Percentiles rank a stretch among this genome's conserved stretches.
Conservation (phyloP, 2,113 vertebrate genomes). For the Albula glossodonta region DNA sequence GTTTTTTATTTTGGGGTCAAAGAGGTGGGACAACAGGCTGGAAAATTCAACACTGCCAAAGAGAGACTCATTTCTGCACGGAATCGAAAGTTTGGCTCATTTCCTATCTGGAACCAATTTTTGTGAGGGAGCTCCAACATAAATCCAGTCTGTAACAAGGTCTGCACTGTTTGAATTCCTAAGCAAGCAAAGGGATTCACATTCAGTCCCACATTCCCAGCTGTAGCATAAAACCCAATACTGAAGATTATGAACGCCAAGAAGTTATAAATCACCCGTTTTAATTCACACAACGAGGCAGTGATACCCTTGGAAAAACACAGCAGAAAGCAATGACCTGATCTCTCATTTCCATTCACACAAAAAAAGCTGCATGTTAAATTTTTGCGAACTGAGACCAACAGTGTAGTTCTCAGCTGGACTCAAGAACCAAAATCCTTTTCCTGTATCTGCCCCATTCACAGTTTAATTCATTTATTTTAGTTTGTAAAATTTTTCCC, state of each 20-base stretch:
- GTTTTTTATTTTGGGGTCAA: neutral
- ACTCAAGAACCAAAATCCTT: neutral
- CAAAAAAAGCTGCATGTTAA: too few relatives aligned
- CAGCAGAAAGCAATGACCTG: too few relatives aligned
- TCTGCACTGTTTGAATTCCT: neutral
- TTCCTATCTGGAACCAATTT: neutral
- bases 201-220: neutral
- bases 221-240: neutral
- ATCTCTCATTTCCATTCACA: too few relatives aligned
- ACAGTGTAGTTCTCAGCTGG: too few relatives aligned
- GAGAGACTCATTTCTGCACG: neutral
- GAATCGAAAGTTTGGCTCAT: neutral
- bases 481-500: neutral
- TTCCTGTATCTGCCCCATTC: neutral
- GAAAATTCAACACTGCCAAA: neutral
- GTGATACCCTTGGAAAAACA: too few relatives aligned
- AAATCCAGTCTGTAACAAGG: neutral
- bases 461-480: neutral
- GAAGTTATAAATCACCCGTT: neutral
- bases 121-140: neutral
- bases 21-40: neutral
- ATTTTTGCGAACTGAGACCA: too few relatives aligned
- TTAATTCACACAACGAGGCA: neutral
- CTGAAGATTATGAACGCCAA: neutral
- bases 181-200: neutral